Conservation (phyloP, 2,113 vertebrate species). For the Archocentrus centrarchus region DNA sequence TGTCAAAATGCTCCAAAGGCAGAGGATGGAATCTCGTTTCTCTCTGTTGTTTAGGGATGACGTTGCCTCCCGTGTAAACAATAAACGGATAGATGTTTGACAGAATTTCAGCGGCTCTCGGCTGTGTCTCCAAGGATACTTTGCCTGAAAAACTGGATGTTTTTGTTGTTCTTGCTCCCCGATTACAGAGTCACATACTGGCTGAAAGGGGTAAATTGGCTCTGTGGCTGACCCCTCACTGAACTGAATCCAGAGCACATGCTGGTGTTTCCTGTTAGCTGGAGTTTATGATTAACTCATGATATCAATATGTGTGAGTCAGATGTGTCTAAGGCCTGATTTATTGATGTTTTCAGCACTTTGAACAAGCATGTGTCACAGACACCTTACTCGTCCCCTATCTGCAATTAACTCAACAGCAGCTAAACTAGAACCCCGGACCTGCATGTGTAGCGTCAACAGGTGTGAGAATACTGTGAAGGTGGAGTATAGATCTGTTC, state of each 20-base stretch:
- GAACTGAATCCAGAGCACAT: background rate
- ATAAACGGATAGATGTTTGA: too few species aligned
- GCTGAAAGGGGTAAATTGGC: accelerated
- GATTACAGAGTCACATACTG: background rate
- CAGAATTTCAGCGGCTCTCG: too few species aligned
- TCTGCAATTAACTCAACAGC: background rate
- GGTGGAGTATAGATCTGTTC: background rate
- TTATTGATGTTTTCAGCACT: background rate
- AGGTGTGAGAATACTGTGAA: background rate
- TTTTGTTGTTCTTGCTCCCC: background rate
- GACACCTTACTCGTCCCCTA: background rate
- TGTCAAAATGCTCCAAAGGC: too few species aligned
- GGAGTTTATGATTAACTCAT: conserved; percentile 2
- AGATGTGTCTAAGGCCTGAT: background rate
- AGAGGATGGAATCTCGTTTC: too few species aligned
- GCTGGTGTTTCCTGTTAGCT: background rate
- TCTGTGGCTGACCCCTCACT: background rate
- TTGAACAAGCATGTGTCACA: background rate
- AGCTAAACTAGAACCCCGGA: background rate
- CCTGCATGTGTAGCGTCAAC: background rate
- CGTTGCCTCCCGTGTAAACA: too few species aligned
- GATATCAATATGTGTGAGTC: background rate
- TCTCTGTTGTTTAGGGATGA: too few species aligned
- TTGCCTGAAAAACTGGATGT: background rate
- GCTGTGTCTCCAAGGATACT: too few species aligned